Percentiles rank a stretch among this genome's conserved stretches.
These are phyloP conservation scores for Gallirallus australis DNA, from an alignment of 2,797 vertebrate species.

Conservation along the genomic window DNA sequence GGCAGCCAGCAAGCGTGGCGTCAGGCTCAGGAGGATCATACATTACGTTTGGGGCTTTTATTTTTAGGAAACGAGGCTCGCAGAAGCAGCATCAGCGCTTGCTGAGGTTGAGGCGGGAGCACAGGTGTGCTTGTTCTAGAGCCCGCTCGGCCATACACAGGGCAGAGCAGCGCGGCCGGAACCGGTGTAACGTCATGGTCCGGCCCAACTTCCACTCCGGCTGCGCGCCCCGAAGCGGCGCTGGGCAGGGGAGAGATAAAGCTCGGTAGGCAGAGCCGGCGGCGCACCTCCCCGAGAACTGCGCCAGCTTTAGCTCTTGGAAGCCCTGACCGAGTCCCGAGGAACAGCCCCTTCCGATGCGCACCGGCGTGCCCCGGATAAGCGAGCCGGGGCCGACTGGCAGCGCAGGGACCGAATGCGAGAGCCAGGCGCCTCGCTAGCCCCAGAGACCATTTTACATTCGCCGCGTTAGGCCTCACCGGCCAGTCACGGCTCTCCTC, in stretches of 20 bases:
- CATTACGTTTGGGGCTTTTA: rapidly evolving
- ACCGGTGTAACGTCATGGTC: no score
- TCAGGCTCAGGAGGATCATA: neutral
- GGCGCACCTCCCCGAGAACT: neutral
- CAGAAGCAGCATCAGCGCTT: no score
- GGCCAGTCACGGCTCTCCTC: neutral
- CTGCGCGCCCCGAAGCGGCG: rapidly evolving
- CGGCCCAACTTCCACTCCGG: no score
- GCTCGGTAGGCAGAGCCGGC: rapidly evolving
- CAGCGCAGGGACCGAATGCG: rapidly evolving
- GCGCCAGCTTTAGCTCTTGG: rapidly evolving
- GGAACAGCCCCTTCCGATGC: no score
- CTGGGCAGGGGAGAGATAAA: rapidly evolving
- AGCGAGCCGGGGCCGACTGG: no score
- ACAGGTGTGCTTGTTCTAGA: rapidly evolving
- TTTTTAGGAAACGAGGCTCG: neutral
- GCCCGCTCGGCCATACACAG: rapidly evolving
- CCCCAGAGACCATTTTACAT: rapidly evolving
- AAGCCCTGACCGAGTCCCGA: rapidly evolving
- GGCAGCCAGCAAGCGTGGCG: neutral
- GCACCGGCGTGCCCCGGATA: no score
- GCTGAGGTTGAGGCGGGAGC: neutral
- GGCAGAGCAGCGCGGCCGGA: rapidly evolving
- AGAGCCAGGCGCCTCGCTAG: rapidly evolving
- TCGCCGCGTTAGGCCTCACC: neutral